Percentiles rank a stretch among this genome's conserved stretches.
phyloP scores from a whole-genome alignment of 2,797 vertebrate species.

The Phataginus tricuspis region DNA sequence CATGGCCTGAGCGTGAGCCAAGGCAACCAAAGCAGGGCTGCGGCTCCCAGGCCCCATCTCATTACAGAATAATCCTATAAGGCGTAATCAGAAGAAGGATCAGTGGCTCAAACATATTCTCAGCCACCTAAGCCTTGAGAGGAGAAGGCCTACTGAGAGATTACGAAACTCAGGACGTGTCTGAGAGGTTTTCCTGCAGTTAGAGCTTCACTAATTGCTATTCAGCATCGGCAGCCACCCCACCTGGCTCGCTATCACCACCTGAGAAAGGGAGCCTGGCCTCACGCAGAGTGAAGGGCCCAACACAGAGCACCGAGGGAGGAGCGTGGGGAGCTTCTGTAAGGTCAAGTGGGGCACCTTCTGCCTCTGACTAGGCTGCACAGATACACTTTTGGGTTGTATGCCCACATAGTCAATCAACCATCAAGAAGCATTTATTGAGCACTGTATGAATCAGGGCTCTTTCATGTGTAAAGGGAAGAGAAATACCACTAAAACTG shows the following conservation, averaged over 20 bases:
- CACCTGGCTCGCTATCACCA: neutral
- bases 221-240: neutral
- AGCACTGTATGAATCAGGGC: neutral
- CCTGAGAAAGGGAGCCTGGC: neutral
- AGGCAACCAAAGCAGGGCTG: neutral
- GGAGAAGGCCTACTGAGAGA: constrained; percentile 50
- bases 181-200: constrained; percentile 37
- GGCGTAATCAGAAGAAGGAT: constrained; percentile 53
- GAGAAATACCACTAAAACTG: neutral
- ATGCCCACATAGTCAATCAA: neutral
- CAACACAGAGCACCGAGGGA: neutral
- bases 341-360: neutral
- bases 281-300: neutral
- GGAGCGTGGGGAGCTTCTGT: neutral
- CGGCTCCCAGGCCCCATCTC: neutral
- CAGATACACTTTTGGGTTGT: neutral
- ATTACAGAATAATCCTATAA: constrained; percentile 59
- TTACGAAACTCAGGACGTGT: constrained; percentile 8
- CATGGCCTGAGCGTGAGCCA: neutral
- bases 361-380: neutral
- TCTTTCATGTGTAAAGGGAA: neutral
- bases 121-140: constrained; percentile 44
- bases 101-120: constrained; percentile 54
- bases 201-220: constrained; percentile 33
- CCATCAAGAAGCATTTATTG: neutral